Evolutionary conservation across 2,888 invertebrate species (phyloP).

Genomic region (Perithous albicinctus): DNA sequence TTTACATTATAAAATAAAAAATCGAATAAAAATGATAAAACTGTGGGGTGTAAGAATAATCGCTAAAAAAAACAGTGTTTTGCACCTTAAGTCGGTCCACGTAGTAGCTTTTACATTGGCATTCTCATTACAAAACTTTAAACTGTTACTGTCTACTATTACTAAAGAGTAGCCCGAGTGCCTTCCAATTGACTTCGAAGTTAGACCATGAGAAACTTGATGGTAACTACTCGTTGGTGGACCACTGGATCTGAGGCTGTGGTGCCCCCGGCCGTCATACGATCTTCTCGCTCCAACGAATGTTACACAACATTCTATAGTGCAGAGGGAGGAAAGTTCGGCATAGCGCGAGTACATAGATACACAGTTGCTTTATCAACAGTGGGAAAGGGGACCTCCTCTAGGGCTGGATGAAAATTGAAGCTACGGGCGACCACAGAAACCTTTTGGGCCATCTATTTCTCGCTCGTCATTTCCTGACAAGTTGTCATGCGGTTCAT

Average conservation of each 20-base stretch:
- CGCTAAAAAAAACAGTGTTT: background rate
- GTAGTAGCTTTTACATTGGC: background rate
- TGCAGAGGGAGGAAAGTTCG: constrained; percentile 37
- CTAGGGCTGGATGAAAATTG: constrained; percentile 3
- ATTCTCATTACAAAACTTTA: constrained; percentile 35
- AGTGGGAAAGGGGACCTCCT: background rate
- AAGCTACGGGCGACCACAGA: background rate
- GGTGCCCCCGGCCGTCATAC: constrained; percentile 42
- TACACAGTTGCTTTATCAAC: constrained; percentile 40
- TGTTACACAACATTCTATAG: constrained; percentile 40
- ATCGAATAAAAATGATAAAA: too few species aligned
- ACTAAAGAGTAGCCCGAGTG: constrained; percentile 47
- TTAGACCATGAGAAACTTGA: constrained; percentile 51
- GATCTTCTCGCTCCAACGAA: constrained; percentile 42
- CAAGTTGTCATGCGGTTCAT: background rate
- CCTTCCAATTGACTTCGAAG: constrained; percentile 56
- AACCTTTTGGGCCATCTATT: background rate
- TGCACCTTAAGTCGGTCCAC: background rate
- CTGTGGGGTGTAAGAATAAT: constrained; percentile 17
- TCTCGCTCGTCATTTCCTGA: background rate
- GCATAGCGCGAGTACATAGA: constrained; percentile 36
- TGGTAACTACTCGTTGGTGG: constrained; percentile 19
- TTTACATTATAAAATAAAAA: background rate
- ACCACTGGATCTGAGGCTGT: constrained; percentile 11
- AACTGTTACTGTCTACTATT: constrained; percentile 38